Conservation (phyloP, 2,797 vertebrate species). For the Emys orbicularis region DNA sequence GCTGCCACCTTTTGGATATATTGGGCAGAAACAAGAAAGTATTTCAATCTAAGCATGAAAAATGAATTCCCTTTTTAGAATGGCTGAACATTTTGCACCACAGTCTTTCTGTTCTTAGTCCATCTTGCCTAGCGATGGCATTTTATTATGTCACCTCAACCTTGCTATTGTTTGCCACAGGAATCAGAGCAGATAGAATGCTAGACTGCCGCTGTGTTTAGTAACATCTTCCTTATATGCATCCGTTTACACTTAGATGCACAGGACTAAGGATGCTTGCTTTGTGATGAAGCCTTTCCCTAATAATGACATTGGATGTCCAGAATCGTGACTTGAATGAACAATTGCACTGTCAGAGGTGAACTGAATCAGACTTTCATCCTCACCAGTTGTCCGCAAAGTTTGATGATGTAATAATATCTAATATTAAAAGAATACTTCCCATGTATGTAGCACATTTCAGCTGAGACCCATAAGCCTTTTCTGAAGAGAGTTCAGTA, state of each 20-base stretch:
- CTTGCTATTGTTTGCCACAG: rapidly evolving
- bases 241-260: neutral
- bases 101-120: neutral
- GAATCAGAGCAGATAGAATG: neutral
- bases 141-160: neutral
- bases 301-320: neutral
- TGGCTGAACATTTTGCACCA: neutral
- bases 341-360: rapidly evolving
- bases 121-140: neutral
- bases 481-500: neutral
- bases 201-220: neutral
- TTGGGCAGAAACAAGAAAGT: neutral
- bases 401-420: neutral
- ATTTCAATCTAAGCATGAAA: neutral
- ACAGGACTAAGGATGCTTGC: neutral
- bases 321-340: neutral
- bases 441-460: neutral
- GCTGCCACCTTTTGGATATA: neutral
- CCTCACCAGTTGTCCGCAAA: neutral
- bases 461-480: neutral
- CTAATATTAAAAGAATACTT: neutral
- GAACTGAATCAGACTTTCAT: neutral
- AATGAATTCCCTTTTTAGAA: neutral
- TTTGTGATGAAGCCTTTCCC: neutral
- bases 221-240: neutral